Base-by-base conservation (phyloP, 2,888 invertebrate species). In the Stenotaenia linearis region DNA sequence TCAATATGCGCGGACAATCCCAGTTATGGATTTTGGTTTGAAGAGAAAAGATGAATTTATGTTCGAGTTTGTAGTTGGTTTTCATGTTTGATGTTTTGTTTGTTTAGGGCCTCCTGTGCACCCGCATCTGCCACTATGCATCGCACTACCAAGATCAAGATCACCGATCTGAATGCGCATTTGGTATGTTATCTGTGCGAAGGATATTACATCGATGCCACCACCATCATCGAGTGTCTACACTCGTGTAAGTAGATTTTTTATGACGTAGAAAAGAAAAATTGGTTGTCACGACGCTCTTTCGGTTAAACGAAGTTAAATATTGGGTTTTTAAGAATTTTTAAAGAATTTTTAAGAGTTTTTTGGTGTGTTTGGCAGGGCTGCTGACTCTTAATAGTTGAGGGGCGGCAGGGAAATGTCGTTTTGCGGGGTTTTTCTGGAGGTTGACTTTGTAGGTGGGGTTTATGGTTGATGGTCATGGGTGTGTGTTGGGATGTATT, bases 171-270 rank as follows among this genome's bases (percentile, higher is more conserved):
- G 83, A 97, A 97, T 88, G 91, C 93, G 84, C 94, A 95, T 86
- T 91, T 97, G 85, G 92, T 93, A 82, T 97, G 97, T 87, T 92
- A 92, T 83, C 89, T 97, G 82, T 97, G 97, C 88, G 91, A 91
- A 81, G 97, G 97, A 80, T 98, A 98, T 88, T 92, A 95, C 86
- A 92, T 97, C 84, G 97, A 97, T 88, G 97, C 97, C 81, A 97
- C 96, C 80, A 96, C 97, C 80, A 96, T 97, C 85, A 94, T 94
- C 81, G 97, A 97, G 88, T 98, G 97, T 88, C 91, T 97, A 84
- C 97, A 98, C 89, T 96, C 97, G 40, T 98, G 93, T 94, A 89
- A 93, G 93, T 92, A 82, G 5, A 32, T 32, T 32, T 32, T 32
- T 32, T 32, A 32, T 9, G n/a, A n/a, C 32, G 32, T 32, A 32